Evolutionary conservation across 2,113 vertebrate genomes (phyloP).

Genomic region (Antennarius striatus): DNA sequence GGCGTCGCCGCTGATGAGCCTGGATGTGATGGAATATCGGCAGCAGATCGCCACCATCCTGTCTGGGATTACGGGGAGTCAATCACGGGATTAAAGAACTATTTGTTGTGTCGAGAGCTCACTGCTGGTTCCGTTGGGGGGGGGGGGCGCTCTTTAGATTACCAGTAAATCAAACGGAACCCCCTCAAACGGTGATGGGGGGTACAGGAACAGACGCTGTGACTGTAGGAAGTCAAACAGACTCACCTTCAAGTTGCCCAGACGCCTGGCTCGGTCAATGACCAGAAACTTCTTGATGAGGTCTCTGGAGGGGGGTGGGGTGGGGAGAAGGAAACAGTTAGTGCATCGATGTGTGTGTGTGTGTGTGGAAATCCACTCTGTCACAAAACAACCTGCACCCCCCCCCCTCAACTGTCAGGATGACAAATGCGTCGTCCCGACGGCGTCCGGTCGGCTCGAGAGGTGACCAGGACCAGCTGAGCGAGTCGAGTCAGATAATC

Average conservation of each 20-base stretch:
- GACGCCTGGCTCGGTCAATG: conserved; percentile 88
- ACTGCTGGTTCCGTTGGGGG: too few species aligned
- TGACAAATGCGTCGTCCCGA: conserved; percentile 11
- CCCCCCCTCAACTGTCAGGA: not conserved
- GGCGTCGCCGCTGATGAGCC: too few species aligned
- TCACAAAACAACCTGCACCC: conserved; percentile 1
- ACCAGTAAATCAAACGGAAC: not conserved
- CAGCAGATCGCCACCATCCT: too few species aligned
- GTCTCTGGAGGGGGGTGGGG: conserved; percentile 77
- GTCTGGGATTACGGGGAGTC: too few species aligned
- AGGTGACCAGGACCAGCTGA: not conserved
- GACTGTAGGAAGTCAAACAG: conserved; percentile 15
- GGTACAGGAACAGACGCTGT: not conserved
- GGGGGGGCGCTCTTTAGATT: too few species aligned
- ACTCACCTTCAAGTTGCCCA: conserved; percentile 97
- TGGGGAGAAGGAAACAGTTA: conserved; percentile 7
- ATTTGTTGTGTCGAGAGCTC: too few species aligned
- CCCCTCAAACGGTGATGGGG: not conserved
- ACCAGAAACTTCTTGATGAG: conserved; percentile 96
- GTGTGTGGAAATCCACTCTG: not conserved
- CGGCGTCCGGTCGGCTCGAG: not conserved
- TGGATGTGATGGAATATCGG: too few species aligned
- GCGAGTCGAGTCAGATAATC: conserved; percentile 15
- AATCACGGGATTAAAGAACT: too few species aligned
- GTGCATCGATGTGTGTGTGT: conserved; percentile 7